Percentiles rank a stretch among this genome's conserved stretches.
phyloP scores from a whole-genome alignment of 2,888 invertebrate species.

The Dicranocentrus wangi region DNA sequence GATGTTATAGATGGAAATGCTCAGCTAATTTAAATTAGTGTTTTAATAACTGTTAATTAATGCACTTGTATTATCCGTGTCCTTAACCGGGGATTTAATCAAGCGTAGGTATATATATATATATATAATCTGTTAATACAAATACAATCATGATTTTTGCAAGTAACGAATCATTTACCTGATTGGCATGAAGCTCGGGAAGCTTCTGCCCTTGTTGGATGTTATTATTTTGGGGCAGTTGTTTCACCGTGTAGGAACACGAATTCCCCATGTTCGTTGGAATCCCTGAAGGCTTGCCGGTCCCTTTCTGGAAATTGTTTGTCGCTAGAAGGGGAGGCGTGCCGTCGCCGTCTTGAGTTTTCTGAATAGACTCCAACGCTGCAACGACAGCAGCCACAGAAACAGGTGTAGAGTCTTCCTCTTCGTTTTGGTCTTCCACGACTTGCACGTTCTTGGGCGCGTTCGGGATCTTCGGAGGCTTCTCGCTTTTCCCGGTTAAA shows the following conservation, averaged over 20 bases:
- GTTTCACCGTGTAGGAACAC: constrained; percentile 70
- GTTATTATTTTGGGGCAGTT: constrained; percentile 41
- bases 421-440: constrained; percentile 29
- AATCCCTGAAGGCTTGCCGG: neutral
- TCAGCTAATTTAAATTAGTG: too few species aligned
- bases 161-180: too few species aligned
- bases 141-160: too few species aligned
- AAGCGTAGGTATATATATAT: too few species aligned
- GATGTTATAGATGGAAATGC: too few species aligned
- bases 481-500: constrained; percentile 16
- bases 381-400: constrained; percentile 66
- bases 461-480: neutral
- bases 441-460: neutral
- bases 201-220: constrained; percentile 14
- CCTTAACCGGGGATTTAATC: too few species aligned
- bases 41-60: too few species aligned
- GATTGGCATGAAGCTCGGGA: constrained; percentile 21
- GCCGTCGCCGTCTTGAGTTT: constrained; percentile 17
- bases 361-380: constrained; percentile 58
- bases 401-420: constrained; percentile 39
- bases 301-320: neutral
- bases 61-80: too few species aligned
- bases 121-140: too few species aligned
- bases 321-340: neutral
- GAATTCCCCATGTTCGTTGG: constrained; percentile 69